phyloP scores from a whole-genome alignment of 2,113 vertebrate species.

The Xiphophorus couchianus region DNA sequence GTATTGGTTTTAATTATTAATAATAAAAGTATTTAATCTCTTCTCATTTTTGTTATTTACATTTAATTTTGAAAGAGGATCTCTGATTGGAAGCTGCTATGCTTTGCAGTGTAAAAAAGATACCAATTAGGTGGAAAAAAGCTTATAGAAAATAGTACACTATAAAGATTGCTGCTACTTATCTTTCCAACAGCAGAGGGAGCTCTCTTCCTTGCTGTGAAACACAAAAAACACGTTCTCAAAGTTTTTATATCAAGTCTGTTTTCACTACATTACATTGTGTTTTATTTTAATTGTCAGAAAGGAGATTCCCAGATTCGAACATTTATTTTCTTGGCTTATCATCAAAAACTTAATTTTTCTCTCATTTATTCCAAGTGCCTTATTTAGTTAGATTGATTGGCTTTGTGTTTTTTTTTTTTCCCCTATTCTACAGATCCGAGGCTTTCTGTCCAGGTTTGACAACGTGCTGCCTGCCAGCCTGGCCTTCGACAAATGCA shows the following conservation, averaged over 20 bases:
- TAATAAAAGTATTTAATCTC: neutral
- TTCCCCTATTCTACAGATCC: conserved; percentile 82
- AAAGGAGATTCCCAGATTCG: neutral
- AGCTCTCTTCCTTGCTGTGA: conserved; percentile 20
- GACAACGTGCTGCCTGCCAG: conserved; percentile 98
- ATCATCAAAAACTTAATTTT: neutral
- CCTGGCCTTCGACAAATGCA: conserved; percentile 98
- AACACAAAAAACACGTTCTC: neutral
- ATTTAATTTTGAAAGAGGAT: neutral
- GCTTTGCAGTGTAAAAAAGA: neutral
- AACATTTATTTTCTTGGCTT: too few relatives aligned
- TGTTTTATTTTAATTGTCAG: neutral
- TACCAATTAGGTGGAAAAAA: neutral
- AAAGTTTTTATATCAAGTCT: conserved; percentile 15
- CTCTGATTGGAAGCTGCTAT: neutral
- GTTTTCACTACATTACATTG: neutral
- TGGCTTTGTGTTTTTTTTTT: neutral
- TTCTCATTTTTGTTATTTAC: neutral
- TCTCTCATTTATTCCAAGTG: neutral
- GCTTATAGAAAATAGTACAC: neutral
- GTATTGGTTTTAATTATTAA: too few relatives aligned
- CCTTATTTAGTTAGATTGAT: neutral
- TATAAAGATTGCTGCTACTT: neutral
- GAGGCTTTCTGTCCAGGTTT: conserved; percentile 96
- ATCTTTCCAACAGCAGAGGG: conserved; percentile 52